These are phyloP conservation scores for Tipula helvola DNA, from an alignment of 2,888 invertebrate species.

Conservation along the genomic window DNA sequence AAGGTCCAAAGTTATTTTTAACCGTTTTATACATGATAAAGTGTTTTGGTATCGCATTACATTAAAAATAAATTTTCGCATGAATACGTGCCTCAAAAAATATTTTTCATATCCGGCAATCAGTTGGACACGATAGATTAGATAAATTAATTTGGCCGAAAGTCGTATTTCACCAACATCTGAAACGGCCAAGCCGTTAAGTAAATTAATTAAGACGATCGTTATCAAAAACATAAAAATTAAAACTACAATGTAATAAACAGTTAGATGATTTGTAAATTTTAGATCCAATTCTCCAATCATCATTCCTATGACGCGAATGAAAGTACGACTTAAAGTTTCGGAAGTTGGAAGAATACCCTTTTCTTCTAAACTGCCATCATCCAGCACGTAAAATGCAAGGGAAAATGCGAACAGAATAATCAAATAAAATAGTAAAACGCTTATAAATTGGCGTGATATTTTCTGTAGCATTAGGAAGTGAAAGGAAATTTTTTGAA, in stretches of 20 bases:
- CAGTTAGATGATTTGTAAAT: constrained; percentile 39
- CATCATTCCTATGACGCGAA: constrained; percentile 76
- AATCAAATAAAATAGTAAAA: constrained; percentile 66
- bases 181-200: constrained; percentile 76
- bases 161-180: constrained; percentile 34
- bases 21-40: neutral
- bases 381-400: constrained; percentile 57
- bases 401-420: constrained; percentile 70
- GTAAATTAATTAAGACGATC: constrained; percentile 67
- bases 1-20: neutral
- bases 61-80: neutral
- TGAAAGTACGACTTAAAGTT: constrained; percentile 56
- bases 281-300: constrained; percentile 69
- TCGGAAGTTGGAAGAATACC: constrained; percentile 47
- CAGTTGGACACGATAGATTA: neutral
- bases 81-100: neutral
- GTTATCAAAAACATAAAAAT: constrained; percentile 72
- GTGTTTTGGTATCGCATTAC: neutral
- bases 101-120: neutral
- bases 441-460: constrained; percentile 65
- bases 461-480: constrained; percentile 76
- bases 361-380: neutral
- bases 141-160: neutral
- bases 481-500: constrained; percentile 53
- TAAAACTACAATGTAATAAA: constrained; percentile 53